phyloP scores from a whole-genome alignment of 2,797 vertebrate genomes.

The Furcifer pardalis region DNA sequence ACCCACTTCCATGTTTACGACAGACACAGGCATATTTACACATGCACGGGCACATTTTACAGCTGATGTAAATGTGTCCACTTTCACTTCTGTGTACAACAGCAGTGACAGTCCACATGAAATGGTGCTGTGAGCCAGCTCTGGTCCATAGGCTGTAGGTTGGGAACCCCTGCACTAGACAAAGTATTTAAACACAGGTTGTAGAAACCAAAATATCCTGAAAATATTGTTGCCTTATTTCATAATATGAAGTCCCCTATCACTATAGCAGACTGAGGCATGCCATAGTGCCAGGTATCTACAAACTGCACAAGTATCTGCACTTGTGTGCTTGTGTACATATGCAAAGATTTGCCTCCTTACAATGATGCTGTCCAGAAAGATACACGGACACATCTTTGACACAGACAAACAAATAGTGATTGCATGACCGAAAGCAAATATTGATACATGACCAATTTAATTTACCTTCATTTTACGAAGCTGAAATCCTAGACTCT shows the following conservation, averaged over 20 bases:
- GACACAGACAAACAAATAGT: constrained; percentile 9
- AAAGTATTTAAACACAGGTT: not conserved
- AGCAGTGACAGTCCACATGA: too few species aligned
- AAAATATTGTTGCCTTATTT: not conserved
- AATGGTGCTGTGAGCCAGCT: too few species aligned
- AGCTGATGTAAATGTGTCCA: too few species aligned
- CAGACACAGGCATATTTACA: too few species aligned
- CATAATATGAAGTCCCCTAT: not conserved
- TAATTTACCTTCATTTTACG: not conserved
- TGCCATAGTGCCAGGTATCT: not conserved
- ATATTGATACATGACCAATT: constrained; percentile 1
- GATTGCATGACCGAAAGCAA: not conserved
- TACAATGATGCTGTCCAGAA: not conserved
- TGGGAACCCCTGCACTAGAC: too few species aligned
- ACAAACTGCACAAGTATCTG: not conserved
- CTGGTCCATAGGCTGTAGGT: too few species aligned
- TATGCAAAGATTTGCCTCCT: not conserved
- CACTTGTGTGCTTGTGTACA: not conserved
- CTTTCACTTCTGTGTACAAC: too few species aligned
- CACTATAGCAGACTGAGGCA: not conserved
- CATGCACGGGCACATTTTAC: too few species aligned
- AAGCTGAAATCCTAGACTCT: constrained; percentile 8
- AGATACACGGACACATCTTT: not conserved
- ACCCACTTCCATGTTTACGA: too few species aligned
- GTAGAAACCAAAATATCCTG: not conserved